Conservation (phyloP, 2,888 invertebrate species). For the Apamea crenata region DNA sequence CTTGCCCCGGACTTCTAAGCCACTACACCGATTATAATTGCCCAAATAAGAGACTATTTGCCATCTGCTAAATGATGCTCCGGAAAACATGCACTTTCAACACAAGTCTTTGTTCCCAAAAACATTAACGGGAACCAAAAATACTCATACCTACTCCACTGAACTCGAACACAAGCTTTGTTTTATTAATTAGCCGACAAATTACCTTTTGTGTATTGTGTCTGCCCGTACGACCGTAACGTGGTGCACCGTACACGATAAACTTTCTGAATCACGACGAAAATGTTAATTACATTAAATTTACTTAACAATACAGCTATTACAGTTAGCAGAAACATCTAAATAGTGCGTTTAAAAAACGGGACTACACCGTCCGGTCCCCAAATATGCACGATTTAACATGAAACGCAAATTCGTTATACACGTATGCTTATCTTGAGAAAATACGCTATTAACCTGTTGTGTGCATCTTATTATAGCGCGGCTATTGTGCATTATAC, state of each 20-base stretch:
- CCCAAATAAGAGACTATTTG: conserved; percentile 73
- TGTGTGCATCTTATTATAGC: conserved; percentile 84
- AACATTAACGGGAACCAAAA: conserved; percentile 36
- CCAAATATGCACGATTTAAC: conserved; percentile 89
- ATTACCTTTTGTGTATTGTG: conserved; percentile 70
- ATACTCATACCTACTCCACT: conserved; percentile 36
- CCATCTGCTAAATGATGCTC: conserved; percentile 85
- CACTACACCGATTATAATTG: conserved; percentile 88
- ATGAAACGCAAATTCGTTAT: conserved; percentile 90
- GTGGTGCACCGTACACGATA: conserved; percentile 68
- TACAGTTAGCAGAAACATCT: conserved; percentile 85
- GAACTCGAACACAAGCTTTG: conserved; percentile 46
- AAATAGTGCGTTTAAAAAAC: conserved; percentile 86
- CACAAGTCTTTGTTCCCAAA: conserved; percentile 28
- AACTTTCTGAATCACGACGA: conserved; percentile 70
- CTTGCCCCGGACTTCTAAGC: conserved; percentile 86
- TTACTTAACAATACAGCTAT: conserved; percentile 84
- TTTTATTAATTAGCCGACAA: conserved; percentile 67
- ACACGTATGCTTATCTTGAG: conserved; percentile 88
- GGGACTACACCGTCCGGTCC: conserved; percentile 81
- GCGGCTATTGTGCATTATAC: conserved; percentile 85
- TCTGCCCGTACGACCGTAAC: conserved; percentile 67
- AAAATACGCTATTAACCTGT: conserved; percentile 88
- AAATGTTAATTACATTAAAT: conserved; percentile 82
- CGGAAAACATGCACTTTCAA: conserved; percentile 8